Evolutionary conservation across 2,888 invertebrate genomes (phyloP), one percentile per base, ranked within the genome.

Genomic region (Phlogophora meticulosa): DNA sequence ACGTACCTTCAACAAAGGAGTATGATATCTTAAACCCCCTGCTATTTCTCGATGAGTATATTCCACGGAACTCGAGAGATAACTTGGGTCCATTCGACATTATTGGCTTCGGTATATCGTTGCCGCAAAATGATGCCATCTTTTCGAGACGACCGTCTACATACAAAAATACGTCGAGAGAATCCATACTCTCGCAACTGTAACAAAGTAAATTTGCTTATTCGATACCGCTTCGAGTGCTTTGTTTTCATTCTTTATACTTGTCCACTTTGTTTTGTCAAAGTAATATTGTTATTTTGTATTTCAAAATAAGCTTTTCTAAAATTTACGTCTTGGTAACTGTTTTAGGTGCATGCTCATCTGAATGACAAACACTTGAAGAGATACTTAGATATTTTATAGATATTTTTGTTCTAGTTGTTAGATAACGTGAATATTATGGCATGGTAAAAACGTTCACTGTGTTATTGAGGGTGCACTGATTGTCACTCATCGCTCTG

Each of bases 51-150:
- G 98, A 97, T 15, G 97, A 97, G 87, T 96, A 96, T 76, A 97
- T 95, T 49, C 98, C 98, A 72, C 97, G 96, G 90, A 99, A 99
- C 92, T 98, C 98, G 46, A 99, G 93, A 80, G 98, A 97, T 89
- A 99, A 95, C 86, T 97, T 96, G 66, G 98, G 98, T 77, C 98
- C 98, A 90, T 97, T 98, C 78, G 99, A 99, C 99, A 99, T 99
- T 86, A 99, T 96, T 82, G 98, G 98, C 85, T 97, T 97, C 10
- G 99, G 98, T 82, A 97, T 92, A 72, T 97, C 97, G 72, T 96
- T 96, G 13, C 98, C 99, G 91, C 99, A 99, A 89, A 98, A 98
- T 55, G 97, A 97, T 88, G 98, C 98, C 87, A 99, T 97, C 90
- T 98, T 97, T 89, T 98, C 98, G 92, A 98, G 97, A 84, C 98